phyloP scores from a whole-genome alignment of 2,797 vertebrate species.

The Hylomyscus alleni region DNA sequence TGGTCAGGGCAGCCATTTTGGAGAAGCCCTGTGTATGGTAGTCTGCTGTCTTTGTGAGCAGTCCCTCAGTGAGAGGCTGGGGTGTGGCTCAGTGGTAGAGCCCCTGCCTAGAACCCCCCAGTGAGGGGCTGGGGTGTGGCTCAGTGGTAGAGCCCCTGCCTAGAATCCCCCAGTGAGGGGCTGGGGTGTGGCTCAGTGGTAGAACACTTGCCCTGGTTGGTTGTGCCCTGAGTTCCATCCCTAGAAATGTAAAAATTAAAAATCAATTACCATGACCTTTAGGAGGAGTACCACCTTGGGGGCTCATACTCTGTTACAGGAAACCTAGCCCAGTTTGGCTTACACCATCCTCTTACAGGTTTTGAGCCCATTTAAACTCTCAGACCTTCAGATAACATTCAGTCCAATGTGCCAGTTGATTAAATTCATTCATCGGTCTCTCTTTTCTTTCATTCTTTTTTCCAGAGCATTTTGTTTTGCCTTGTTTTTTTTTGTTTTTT shows the following conservation, averaged over 20 bases:
- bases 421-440: not conserved
- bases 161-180: not conserved
- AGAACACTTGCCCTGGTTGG: not conserved
- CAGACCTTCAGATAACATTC: not conserved
- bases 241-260: not conserved
- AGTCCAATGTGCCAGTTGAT: not conserved
- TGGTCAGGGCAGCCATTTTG: not conserved
- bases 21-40: not conserved
- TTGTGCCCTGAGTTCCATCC: not conserved
- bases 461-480: not conserved
- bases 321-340: not conserved
- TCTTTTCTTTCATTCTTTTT: not conserved
- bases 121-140: not conserved
- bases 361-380: not conserved
- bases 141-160: too few relatives aligned
- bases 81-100: not conserved
- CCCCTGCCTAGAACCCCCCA: not conserved
- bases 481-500: too few relatives aligned
- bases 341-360: not conserved
- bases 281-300: not conserved
- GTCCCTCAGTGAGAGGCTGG: not conserved
- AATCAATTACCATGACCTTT: not conserved
- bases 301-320: not conserved
- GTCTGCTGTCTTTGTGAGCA: not conserved
- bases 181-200: not conserved